A percentile compares a stretch with the other conserved stretches of the same genome.
Evolutionary conservation across 2,888 invertebrate genomes (phyloP).

Genomic region (Colletes collaris): DNA sequence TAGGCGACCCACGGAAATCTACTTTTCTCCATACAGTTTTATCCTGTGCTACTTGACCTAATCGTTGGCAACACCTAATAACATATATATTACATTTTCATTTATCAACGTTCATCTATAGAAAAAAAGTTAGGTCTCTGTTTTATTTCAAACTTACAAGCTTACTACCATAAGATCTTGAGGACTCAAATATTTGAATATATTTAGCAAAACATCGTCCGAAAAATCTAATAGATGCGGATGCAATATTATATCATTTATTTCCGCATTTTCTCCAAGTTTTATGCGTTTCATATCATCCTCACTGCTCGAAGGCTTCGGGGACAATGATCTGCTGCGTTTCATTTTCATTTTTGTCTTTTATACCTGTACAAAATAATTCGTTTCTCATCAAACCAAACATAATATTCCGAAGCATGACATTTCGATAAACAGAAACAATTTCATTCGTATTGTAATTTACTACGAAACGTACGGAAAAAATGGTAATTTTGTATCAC

Average conservation of each 20-base stretch:
- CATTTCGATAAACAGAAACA: slow-evolving; percentile 19
- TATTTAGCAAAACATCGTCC: slow-evolving; percentile 85
- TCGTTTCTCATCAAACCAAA: not conserved
- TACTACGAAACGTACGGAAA: not conserved
- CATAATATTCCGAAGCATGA: slow-evolving; percentile 8
- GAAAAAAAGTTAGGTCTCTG: slow-evolving; percentile 17
- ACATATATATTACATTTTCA: not conserved
- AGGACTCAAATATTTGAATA: slow-evolving; percentile 82
- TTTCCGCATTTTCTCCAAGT: slow-evolving; percentile 50
- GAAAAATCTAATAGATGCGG: slow-evolving; percentile 84
- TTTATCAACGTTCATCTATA: not conserved
- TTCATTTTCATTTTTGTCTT: slow-evolving; percentile 75
- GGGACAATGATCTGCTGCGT: slow-evolving; percentile 78
- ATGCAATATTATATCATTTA: slow-evolving; percentile 56
- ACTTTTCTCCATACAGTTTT: slow-evolving; percentile 84
- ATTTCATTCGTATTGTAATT: not conserved
- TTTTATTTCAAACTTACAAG: slow-evolving; percentile 81
- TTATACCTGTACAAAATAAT: slow-evolving; percentile 47
- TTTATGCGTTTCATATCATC: slow-evolving; percentile 70
- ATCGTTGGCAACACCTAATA: slow-evolving; percentile 84
- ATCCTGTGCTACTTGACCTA: slow-evolving; percentile 83
- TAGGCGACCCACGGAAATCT: slow-evolving; percentile 81
- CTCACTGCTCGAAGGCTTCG: slow-evolving; percentile 76
- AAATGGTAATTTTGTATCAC: slow-evolving; percentile 1
- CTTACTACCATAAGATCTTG: slow-evolving; percentile 84